These are phyloP conservation scores for Hemichromis elongatus DNA, from an alignment of 2,113 vertebrate species.

Conservation along the genomic window DNA sequence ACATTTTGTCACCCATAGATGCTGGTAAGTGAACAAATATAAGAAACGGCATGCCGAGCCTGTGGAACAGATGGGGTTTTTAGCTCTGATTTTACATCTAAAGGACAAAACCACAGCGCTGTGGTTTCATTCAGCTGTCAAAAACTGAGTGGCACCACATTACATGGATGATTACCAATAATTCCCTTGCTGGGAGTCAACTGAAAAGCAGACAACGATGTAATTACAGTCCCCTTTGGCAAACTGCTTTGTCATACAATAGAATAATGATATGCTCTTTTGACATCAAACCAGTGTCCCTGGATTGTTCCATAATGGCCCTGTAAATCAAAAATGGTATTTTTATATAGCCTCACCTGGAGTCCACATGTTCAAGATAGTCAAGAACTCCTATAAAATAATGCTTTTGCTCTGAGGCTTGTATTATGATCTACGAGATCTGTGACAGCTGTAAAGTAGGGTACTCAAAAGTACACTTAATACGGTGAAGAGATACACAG, in stretches of 20 bases:
- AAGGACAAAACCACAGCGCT: constrained; percentile 51
- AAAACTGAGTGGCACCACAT: constrained; percentile 71
- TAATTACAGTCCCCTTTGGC: constrained; percentile 66
- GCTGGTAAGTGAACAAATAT: neutral
- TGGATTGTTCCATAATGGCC: constrained; percentile 52
- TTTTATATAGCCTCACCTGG: constrained; percentile 40
- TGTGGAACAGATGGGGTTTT: constrained; percentile 48
- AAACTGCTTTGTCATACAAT: constrained; percentile 66
- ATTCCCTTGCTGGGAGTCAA: constrained; percentile 65
- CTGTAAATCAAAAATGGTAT: constrained; percentile 55
- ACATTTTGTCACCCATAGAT: neutral
- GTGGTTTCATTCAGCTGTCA: constrained; percentile 72
- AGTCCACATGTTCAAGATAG: neutral
- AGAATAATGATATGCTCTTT: constrained; percentile 68
- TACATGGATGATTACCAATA: constrained; percentile 76
- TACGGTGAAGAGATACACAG: neutral
- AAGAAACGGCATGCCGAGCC: constrained; percentile 6
- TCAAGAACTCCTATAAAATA: neutral
- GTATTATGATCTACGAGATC: neutral
- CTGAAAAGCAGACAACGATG: constrained; percentile 66
- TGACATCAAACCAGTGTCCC: constrained; percentile 58
- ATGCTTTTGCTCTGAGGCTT: neutral
- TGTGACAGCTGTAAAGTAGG: neutral
- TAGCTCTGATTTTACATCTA: constrained; percentile 53
- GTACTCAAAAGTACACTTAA: neutral